These are phyloP conservation scores for Spermophilus dauricus DNA, from an alignment of 2,113 vertebrate genomes.

Conservation along the genomic window DNA sequence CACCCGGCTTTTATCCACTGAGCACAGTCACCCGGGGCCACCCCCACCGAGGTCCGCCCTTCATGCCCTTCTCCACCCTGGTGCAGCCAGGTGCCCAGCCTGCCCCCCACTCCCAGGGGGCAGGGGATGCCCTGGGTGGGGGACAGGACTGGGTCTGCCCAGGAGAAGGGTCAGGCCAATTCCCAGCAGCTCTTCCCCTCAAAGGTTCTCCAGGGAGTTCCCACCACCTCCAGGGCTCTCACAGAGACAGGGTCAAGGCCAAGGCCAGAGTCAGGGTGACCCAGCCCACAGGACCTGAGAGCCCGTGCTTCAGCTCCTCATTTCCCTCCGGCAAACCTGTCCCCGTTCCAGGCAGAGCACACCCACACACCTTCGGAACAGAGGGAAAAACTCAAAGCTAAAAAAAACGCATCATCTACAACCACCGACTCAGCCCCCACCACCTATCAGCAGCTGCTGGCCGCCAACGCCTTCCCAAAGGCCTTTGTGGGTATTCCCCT, in stretches of 20 bases:
- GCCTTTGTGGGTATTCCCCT: conserved; percentile 7
- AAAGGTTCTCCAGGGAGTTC: neutral
- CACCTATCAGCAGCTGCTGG: neutral
- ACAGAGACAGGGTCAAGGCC: neutral
- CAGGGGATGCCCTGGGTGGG: neutral
- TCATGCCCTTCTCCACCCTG: neutral
- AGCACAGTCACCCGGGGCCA: neutral
- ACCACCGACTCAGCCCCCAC: neutral
- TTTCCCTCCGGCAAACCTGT: neutral
- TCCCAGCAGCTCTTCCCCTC: neutral
- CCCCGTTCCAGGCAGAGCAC: neutral
- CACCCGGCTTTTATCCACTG: neutral
- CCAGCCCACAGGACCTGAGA: neutral
- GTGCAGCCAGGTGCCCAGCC: neutral
- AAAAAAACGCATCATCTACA: neutral
- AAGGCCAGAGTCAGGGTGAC: neutral
- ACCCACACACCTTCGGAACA: neutral
- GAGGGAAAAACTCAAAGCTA: neutral
- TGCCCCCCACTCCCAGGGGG: neutral
- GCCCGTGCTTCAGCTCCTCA: neutral
- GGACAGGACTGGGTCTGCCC: neutral
- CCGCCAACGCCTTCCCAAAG: neutral
- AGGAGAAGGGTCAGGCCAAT: neutral
- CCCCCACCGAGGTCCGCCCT: neutral
- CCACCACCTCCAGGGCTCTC: neutral